Evolutionary conservation across 2,113 vertebrate genomes (phyloP).

Genomic region (Mustela nigripes): DNA sequence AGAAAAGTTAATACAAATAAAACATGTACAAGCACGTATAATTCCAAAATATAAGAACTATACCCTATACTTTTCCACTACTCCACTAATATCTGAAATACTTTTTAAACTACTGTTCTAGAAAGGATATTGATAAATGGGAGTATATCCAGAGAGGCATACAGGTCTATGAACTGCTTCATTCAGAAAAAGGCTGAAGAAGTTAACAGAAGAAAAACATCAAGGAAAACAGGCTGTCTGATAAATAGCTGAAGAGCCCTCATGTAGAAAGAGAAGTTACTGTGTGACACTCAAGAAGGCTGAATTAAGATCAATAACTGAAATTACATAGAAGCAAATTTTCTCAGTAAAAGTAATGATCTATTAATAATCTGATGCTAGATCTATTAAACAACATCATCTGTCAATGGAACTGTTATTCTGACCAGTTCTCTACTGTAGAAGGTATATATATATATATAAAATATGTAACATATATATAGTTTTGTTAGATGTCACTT

Average conservation of each 20-base stretch:
- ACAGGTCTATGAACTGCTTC: not conserved
- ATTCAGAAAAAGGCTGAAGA: not conserved
- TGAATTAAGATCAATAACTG: not conserved
- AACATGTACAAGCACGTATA: not conserved
- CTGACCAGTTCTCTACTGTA: not conserved
- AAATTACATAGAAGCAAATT: not conserved
- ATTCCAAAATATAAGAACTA: not conserved
- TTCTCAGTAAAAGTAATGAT: not conserved
- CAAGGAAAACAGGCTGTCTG: not conserved
- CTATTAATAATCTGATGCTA: conserved; percentile 14
- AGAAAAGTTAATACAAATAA: not conserved
- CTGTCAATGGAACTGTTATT: not conserved
- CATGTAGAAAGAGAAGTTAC: not conserved
- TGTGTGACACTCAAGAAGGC: not conserved
- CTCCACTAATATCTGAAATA: not conserved
- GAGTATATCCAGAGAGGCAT: not conserved
- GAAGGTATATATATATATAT: not conserved
- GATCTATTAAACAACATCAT: not conserved
- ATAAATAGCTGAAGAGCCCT: not conserved
- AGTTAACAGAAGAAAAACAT: not conserved
- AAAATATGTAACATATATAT: no score
- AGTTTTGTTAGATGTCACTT: not conserved
- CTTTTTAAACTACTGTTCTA: not conserved
- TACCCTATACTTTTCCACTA: not conserved
- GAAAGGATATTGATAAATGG: not conserved